Base-by-base conservation (phyloP, 2,113 vertebrate species). In the Physeter macrocephalus region DNA sequence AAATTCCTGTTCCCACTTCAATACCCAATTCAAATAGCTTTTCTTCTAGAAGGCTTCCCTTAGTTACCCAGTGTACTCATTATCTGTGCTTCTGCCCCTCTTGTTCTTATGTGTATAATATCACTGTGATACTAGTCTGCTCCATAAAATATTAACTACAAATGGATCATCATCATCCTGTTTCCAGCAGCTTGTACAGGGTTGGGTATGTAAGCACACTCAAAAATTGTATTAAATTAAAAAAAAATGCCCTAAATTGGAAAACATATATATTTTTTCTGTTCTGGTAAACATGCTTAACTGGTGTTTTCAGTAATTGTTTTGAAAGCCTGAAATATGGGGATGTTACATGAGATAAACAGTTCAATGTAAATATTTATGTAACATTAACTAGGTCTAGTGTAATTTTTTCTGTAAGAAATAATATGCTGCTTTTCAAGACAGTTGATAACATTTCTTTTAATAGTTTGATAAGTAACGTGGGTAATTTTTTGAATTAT, bases 381-480 rank as follows among this genome's bases (percentile, higher is more conserved):
- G 2, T 59, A 61, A 66, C 21, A 85, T 34, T 97, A 71, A 82
- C 23, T 88, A 84, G n/a, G 41, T 88, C 69, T 67, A 80, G 6
- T 87, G 15, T 80, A 39, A 93, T 78, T 96, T 90, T 87, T 80
- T 80, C 77, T 59, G 52, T 93, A 36, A 80, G 39, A 64, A 97
- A 85, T 71, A 66, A 69, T 69, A 18, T 92, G 27, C 15, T 96
- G 54, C 34, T 92, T 95, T 86, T 93, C 36, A 66, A 85, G 62
- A 61, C 8, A 61, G 39, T 82, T 84, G 20, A 64, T 84, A 57
- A 57, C 9, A 66, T 66, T 90, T 94, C 64, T 93, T 90, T 93
- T 85, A 96, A 69, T 94, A 97, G 77, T 49, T 87, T 92, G 11
- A 39, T 82, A 69, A 93, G 9, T 31, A 93, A 90, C 66, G 78